Evolutionary conservation across 2,888 invertebrate species (phyloP), one percentile per base, ranked within the genome.

Genomic region (Drosophila setosimentum): DNA sequence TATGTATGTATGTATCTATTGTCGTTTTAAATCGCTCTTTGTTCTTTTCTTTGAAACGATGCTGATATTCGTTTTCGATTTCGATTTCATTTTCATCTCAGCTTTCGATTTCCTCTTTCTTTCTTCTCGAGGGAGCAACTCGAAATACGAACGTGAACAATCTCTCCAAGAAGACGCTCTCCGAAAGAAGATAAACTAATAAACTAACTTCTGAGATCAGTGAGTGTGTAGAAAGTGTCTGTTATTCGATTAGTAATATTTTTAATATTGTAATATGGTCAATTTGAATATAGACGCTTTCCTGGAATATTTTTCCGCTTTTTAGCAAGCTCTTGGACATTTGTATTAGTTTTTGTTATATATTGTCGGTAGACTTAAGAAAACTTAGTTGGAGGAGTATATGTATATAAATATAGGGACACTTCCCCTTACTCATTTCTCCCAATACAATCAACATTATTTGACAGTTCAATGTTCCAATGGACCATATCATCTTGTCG

Each of bases 21-120:
- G 53, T 33, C 72, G 37, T 33, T 54, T 65, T 64, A 49, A 37
- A 29, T 65, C 48, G 33, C 53, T 68, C n/a, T 54, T 62, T 74
- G 37, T 73, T 71, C 55, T 57, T 35, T 33, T 40, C 32, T 33
- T 30, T 49, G n/a, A 13, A 29, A 40, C 37, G 27, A 16, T 24
- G 55, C 49, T 53, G 27, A 32, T 48, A 30, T 55, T 55, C 24
- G 53, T 65, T 61, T 61, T 77, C 29, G 55, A 54, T 61, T 61
- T 77, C 29, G 55, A 54, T 61, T 61, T 77, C 53, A 45, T 60
- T 69, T 73, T 58, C 35, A 59, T 61, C 29, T 30, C 45, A 65
- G 76, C 70, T 87, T 85, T 85, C 78, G 60, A 76, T 86, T 85
- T 86, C 77, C 71, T 62, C 69, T 66, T 66, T 73, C 70, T 78